These are phyloP conservation scores for Pediacus dermestoides DNA, from an alignment of 2,888 invertebrate genomes.

Conservation along the genomic window DNA sequence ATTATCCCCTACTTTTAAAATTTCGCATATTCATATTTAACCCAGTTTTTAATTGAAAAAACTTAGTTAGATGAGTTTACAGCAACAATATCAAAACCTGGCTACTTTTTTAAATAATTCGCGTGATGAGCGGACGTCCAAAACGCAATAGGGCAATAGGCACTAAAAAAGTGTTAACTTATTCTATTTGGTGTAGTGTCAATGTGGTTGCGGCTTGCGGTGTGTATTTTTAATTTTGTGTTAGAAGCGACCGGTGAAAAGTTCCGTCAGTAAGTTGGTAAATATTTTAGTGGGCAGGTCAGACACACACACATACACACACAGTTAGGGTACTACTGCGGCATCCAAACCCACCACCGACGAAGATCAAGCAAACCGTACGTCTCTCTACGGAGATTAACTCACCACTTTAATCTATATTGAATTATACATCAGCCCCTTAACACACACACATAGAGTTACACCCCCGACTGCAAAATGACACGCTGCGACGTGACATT, in stretches of 20 bases:
- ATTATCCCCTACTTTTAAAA: too few relatives aligned
- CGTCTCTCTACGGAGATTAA: conserved; percentile 38
- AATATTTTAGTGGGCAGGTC: conserved; percentile 17
- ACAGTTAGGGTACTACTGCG: too few relatives aligned
- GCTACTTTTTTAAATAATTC: too few relatives aligned
- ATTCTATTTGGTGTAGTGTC: conserved; percentile 2
- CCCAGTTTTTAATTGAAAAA: too few relatives aligned
- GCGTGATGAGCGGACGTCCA: neutral
- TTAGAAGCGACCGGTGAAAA: conserved; percentile 12
- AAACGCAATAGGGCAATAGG: neutral
- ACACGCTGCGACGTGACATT: too few relatives aligned
- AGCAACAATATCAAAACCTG: too few relatives aligned
- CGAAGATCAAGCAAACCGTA: conserved; percentile 10
- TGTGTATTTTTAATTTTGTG: conserved; percentile 17
- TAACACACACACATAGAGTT: conserved; percentile 10
- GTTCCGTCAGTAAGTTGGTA: conserved; percentile 11
- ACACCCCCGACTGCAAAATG: too few relatives aligned
- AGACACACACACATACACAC: too few relatives aligned
- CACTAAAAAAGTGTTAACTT: neutral
- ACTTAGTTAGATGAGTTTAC: too few relatives aligned
- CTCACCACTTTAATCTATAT: conserved; percentile 43
- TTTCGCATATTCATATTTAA: too few relatives aligned
- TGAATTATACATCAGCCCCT: conserved; percentile 42
- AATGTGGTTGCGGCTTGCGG: conserved; percentile 1
- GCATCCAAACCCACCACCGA: too few relatives aligned